Conservation (phyloP, 2,113 vertebrate species). For the Pogonocichla stellata region DNA sequence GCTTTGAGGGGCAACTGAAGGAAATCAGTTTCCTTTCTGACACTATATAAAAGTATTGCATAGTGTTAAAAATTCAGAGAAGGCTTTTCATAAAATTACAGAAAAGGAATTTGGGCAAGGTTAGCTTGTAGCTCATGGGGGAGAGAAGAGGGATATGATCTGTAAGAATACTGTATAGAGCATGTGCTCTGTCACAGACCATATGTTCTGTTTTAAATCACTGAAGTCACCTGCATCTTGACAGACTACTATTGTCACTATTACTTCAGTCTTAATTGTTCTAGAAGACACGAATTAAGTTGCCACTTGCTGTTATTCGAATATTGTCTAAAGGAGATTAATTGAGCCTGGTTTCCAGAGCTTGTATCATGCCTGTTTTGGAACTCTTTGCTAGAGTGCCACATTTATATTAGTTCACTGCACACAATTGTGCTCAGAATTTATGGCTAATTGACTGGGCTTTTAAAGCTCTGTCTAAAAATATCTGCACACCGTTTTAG, state of each 20-base stretch:
- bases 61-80: background rate
- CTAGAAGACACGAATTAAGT: background rate
- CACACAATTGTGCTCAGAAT: background rate
- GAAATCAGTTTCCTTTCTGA: background rate
- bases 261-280: background rate
- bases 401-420: background rate
- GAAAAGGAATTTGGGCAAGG: background rate
- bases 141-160: background rate
- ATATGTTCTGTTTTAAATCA: background rate
- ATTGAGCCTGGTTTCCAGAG: background rate
- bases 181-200: background rate
- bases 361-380: background rate
- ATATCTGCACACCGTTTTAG: background rate
- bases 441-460: background rate
- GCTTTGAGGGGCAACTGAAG: background rate
- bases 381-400: background rate
- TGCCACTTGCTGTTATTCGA: background rate
- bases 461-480: conserved; percentile 4
- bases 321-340: background rate
- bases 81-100: background rate
- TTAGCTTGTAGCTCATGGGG: background rate
- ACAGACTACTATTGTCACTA: background rate
- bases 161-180: background rate
- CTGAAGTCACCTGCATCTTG: background rate
- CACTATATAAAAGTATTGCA: background rate